Percentiles rank a stretch among this genome's conserved stretches.
Evolutionary conservation across 2,797 vertebrate genomes (phyloP).

Genomic region (Squalus acanthias): DNA sequence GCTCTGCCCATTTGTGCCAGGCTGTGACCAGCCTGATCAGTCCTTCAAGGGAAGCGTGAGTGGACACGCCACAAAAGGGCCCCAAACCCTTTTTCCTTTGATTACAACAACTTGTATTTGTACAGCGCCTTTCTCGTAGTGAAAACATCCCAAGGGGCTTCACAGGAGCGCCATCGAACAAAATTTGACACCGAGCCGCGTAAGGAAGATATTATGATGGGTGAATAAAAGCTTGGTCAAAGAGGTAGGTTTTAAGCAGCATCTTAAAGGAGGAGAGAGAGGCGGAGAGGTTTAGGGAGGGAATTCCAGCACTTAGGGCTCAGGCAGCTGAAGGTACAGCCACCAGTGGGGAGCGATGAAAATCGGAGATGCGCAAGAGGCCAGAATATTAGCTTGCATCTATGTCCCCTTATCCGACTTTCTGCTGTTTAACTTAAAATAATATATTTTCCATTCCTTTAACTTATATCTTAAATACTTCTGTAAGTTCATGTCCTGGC

Average conservation of each 20-base stretch:
- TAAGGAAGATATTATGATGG: not conserved
- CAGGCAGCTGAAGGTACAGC: not conserved
- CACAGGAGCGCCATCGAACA: not conserved
- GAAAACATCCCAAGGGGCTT: not conserved
- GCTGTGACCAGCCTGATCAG: not conserved
- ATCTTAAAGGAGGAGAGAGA: not conserved
- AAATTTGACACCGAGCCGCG: not conserved
- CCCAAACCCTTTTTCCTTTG: not conserved
- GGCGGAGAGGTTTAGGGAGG: not conserved
- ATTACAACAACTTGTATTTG: not conserved
- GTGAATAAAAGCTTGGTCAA: not conserved
- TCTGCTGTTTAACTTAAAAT: not conserved
- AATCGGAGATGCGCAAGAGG: not conserved
- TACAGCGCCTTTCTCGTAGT: not conserved
- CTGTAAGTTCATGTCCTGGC: not conserved
- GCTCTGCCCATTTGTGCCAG: not conserved
- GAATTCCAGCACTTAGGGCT: not conserved
- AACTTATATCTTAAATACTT: not conserved
- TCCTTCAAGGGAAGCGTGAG: not conserved
- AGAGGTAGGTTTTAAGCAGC: not conserved
- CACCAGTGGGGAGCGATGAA: not conserved
- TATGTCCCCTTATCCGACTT: not conserved
- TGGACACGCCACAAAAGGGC: not conserved
- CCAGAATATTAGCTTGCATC: not conserved
- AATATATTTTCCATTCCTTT: not conserved